Conservation (phyloP, 2,888 invertebrate genomes). For the Dexiosoma caninum region DNA sequence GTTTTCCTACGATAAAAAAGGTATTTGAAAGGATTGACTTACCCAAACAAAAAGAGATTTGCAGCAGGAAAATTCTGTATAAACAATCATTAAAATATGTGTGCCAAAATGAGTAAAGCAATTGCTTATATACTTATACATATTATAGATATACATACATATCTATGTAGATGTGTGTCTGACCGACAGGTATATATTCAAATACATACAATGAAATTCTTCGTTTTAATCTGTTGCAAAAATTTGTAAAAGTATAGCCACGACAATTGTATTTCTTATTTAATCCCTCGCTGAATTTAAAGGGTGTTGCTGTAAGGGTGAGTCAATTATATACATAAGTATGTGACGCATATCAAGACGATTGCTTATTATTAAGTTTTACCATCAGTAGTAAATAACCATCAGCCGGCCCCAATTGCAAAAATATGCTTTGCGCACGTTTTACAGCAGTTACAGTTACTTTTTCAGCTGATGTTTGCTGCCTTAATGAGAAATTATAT, state of each 20-base stretch:
- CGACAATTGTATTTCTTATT: slow-evolving; percentile 33
- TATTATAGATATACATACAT: not conserved
- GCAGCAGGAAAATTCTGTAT: slow-evolving; percentile 6
- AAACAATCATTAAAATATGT: slow-evolving; percentile 35
- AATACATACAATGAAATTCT: not conserved
- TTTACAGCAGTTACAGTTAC: too few species aligned
- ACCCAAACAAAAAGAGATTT: not conserved
- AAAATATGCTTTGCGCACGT: too few species aligned
- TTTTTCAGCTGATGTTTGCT: too few species aligned
- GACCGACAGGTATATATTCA: not conserved
- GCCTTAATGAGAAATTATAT: too few species aligned
- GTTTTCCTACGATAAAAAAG: not conserved
- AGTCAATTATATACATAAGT: too few species aligned
- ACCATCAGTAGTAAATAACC: too few species aligned
- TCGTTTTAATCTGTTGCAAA: slow-evolving; percentile 25
- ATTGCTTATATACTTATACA: not conserved
- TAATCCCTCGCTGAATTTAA: slow-evolving; percentile 13
- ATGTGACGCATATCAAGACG: too few species aligned
- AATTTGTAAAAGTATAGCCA: slow-evolving; percentile 11
- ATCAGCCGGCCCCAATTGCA: too few species aligned
- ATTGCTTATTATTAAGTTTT: too few species aligned
- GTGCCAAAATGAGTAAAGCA: not conserved
- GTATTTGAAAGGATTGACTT: not conserved
- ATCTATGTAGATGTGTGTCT: not conserved
- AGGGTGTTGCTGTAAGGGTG: not conserved